Base-by-base conservation (phyloP, 2,888 invertebrate species). In the Hirtodrosophila alboralis region DNA sequence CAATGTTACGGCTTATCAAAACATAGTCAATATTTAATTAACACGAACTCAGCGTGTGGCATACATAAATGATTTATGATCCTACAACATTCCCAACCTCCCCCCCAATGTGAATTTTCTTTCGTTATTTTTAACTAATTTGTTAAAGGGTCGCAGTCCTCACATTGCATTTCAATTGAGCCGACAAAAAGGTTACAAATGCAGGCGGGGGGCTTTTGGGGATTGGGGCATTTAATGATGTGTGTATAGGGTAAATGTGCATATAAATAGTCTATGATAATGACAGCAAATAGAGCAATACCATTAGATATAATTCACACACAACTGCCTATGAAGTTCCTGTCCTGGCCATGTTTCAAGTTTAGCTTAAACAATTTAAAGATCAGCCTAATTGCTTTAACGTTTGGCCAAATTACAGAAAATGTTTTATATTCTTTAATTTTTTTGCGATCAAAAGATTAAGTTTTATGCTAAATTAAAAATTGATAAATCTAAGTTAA, bases 21-120 rank as follows among this genome's bases (percentile, higher is more conserved):
- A 81, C 85, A 81, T 81, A 85, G 81, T 86, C 81, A 86, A 81
- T 81, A 81, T 81, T 81, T 81, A 81, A 81, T 81, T 81, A 81
- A 86, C 86, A 86, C 80, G 85, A 81, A 85, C 85, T 47, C 81
- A 84, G 78, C 86, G 70, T 74, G 70, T 49, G 70, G 69, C 69
- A 52, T 28, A 45, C 45, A n/a, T n/a, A 23, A 9, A 73, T 81
- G 80, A 81, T 81, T 81, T 81, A 81, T 84, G 83, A 23, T 1
- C 23, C 6, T 21, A 36, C 61, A 33, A 36, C 47, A 53, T 45
- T 45, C 66, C n/a, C n/a, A n/a, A n/a, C n/a, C n/a, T n/a, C n/a
- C n/a, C n/a, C n/a, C n/a, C n/a, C 68, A 56, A 67, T 52, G 54
- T 52, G 56, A 54, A 61, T 27, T 47, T 60, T 30, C 27, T 47